Evolutionary conservation across 2,797 vertebrate species (phyloP).

Genomic region (Rhinophrynus dorsalis): DNA sequence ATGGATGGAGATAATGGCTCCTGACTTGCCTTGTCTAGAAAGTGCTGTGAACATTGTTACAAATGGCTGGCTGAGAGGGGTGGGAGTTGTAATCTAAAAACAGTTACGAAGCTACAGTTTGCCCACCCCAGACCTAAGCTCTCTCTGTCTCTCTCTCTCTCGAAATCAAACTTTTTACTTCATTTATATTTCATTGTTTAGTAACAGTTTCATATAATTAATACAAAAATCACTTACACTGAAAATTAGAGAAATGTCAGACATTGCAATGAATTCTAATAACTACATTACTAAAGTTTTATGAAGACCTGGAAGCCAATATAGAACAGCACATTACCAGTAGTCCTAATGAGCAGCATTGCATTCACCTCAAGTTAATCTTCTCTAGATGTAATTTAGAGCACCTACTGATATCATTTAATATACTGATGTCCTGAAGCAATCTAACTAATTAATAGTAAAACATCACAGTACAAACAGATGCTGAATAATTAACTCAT

Average conservation of each 20-base stretch:
- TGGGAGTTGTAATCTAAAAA: too few species aligned
- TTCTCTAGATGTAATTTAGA: constrained; percentile 44
- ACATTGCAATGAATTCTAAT: constrained; percentile 39
- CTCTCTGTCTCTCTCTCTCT: too few species aligned
- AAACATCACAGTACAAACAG: constrained; percentile 47
- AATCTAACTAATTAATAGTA: constrained; percentile 50
- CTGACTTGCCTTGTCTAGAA: too few species aligned
- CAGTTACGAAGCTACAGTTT: too few species aligned
- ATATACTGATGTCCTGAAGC: constrained; percentile 48
- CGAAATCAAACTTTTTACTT: too few species aligned
- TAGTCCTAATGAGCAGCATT: constrained; percentile 44
- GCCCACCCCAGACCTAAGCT: too few species aligned
- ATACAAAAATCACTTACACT: constrained; percentile 16
- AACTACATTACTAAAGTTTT: constrained; percentile 37
- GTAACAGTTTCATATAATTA: neutral
- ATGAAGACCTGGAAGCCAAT: constrained; percentile 38
- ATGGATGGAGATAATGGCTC: too few species aligned
- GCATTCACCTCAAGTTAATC: constrained; percentile 48
- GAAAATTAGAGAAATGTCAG: constrained; percentile 36
- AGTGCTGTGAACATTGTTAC: too few species aligned
- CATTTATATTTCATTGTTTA: neutral
- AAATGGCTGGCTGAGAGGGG: too few species aligned
- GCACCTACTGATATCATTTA: constrained; percentile 49
- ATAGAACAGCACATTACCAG: constrained; percentile 34
- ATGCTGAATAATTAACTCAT: constrained; percentile 49